A percentile compares a stretch with the other conserved stretches of the same genome.
phyloP scores from a whole-genome alignment of 2,113 vertebrate species.

The Hemicordylus capensis region DNA sequence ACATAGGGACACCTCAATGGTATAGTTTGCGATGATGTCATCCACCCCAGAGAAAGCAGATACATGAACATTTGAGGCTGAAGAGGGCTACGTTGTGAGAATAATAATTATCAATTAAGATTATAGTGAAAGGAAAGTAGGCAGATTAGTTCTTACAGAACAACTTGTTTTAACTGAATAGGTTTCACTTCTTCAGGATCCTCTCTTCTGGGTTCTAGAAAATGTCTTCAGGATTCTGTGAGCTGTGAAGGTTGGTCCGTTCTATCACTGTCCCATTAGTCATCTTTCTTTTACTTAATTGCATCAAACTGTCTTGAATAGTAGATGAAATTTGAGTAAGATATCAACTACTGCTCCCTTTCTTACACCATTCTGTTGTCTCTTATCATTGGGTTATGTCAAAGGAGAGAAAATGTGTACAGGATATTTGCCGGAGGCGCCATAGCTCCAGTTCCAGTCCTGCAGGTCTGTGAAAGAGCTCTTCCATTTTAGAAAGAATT shows the following conservation, averaged over 20 bases:
- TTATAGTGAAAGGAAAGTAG: too few relatives aligned
- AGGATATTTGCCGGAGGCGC: too few relatives aligned
- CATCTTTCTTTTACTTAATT: not conserved
- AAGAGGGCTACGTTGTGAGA: too few relatives aligned
- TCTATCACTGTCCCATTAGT: not conserved
- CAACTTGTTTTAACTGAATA: not conserved
- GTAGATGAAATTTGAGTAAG: not conserved
- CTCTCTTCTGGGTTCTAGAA: not conserved
- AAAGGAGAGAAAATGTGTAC: not conserved
- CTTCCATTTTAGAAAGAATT: too few relatives aligned
- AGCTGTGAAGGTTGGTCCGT: not conserved
- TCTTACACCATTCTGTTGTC: not conserved
- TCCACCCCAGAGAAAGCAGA: too few relatives aligned
- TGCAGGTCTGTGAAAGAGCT: too few relatives aligned
- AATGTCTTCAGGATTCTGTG: not conserved
- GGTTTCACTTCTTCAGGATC: fast-evolving
- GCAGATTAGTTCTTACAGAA: too few relatives aligned
- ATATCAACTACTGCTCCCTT: not conserved
- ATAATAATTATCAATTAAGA: too few relatives aligned
- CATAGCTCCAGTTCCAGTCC: too few relatives aligned
- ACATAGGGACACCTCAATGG: too few relatives aligned
- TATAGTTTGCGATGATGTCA: too few relatives aligned
- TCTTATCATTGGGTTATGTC: not conserved
- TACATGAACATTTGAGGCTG: too few relatives aligned
- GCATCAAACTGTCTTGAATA: not conserved